These are phyloP conservation scores for Calliopum simillimum DNA, from an alignment of 2,888 invertebrate species.

Conservation along the genomic window DNA sequence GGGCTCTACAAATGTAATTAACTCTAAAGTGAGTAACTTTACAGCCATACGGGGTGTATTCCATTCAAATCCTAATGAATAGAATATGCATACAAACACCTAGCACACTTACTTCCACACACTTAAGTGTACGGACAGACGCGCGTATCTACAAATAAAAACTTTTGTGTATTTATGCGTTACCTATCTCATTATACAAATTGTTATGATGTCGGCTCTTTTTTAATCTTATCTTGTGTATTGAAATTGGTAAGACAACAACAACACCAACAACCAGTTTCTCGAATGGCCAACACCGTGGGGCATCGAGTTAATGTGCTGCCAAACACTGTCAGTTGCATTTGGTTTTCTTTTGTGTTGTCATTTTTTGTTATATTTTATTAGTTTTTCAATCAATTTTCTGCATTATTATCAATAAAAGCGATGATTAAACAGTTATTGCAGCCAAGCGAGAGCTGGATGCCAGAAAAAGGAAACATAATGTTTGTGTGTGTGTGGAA, in stretches of 20 bases:
- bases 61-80: too few relatives aligned
- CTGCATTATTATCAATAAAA: slow-evolving; percentile 35
- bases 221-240: slow-evolving; percentile 14
- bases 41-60: too few relatives aligned
- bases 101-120: too few relatives aligned
- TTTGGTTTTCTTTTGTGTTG: neutral
- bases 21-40: too few relatives aligned
- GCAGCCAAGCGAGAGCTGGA: slow-evolving; percentile 13
- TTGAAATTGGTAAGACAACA: slow-evolving; percentile 19
- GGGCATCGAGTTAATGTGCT: slow-evolving; percentile 37
- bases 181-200: slow-evolving; percentile 17
- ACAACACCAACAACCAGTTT: too few relatives aligned
- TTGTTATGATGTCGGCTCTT: slow-evolving; percentile 26
- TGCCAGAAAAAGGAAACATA: neutral
- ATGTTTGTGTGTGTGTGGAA: slow-evolving; percentile 9
- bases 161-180: too few relatives aligned
- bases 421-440: slow-evolving; percentile 31
- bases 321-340: slow-evolving; percentile 33
- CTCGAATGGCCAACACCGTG: slow-evolving; percentile 23
- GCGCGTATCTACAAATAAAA: too few relatives aligned
- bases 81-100: too few relatives aligned
- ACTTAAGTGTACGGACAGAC: too few relatives aligned
- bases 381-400: slow-evolving; percentile 34
- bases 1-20: too few relatives aligned
- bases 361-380: slow-evolving; percentile 9